These are phyloP conservation scores for Typhlomys cinereus DNA, from an alignment of 2,113 vertebrate species.

Conservation along the genomic window DNA sequence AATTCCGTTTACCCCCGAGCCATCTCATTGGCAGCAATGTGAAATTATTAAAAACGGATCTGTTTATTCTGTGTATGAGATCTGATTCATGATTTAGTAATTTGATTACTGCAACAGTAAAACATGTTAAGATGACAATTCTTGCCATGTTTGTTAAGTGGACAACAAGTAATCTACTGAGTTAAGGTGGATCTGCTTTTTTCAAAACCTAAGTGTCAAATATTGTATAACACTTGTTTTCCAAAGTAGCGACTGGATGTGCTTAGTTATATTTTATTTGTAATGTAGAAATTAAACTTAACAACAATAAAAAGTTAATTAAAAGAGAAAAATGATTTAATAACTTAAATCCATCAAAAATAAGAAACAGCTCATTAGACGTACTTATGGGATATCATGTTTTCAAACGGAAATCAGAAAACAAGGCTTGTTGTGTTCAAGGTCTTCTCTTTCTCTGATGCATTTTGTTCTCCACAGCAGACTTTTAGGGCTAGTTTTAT, in stretches of 20 bases:
- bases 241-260: neutral
- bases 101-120: neutral
- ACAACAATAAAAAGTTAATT: neutral
- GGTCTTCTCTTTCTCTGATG: conserved; percentile 43
- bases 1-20: no score
- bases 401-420: conserved; percentile 43
- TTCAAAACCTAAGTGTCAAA: neutral
- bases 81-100: neutral
- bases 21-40: neutral
- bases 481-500: conserved; percentile 24
- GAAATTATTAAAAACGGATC: neutral
- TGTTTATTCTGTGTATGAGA: neutral
- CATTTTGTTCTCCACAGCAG: conserved; percentile 57
- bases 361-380: conserved; percentile 12
- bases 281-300: conserved; percentile 25
- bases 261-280: neutral
- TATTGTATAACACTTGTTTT: neutral
- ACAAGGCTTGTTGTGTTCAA: conserved; percentile 45
- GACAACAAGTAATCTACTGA: neutral
- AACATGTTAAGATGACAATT: neutral
- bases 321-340: neutral
- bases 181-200: neutral
- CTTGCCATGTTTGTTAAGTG: neutral
- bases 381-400: neutral
- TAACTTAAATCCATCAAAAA: neutral